Percentiles rank a stretch among this genome's conserved stretches.
Evolutionary conservation across 30 jellyfish, hydroid and myxozoan genomes (phyloP).

Genomic region (Pelagia noctiluca): DNA sequence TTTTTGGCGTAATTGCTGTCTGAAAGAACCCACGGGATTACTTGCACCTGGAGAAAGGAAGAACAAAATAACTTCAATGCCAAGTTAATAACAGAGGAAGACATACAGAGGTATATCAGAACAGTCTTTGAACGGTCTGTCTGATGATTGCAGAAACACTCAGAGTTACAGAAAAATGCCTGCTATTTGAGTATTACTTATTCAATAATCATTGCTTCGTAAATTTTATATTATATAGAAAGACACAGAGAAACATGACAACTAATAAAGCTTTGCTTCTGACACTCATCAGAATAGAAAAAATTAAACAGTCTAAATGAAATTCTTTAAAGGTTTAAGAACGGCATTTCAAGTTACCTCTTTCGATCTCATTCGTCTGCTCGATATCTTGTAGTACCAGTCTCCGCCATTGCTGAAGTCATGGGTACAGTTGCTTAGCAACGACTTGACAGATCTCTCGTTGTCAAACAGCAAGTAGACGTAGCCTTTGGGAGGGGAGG

Average conservation of each 20-base stretch:
- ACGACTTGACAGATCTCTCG: slow-evolving; percentile 86
- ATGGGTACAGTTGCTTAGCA: slow-evolving; percentile 85
- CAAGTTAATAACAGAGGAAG: neutral
- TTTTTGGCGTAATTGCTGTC: slow-evolving; percentile 81
- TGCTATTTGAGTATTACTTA: too few relatives aligned
- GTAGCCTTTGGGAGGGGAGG: slow-evolving; percentile 87
- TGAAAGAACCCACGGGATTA: slow-evolving; percentile 94
- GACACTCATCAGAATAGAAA: too few relatives aligned
- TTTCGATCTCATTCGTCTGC: slow-evolving; percentile 84
- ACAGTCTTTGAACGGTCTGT: too few relatives aligned
- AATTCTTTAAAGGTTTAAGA: too few relatives aligned
- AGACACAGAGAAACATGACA: too few relatives aligned
- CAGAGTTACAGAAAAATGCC: too few relatives aligned
- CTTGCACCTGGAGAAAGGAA: slow-evolving; percentile 79
- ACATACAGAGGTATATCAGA: too few relatives aligned
- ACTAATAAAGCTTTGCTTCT: too few relatives aligned
- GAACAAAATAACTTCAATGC: neutral
- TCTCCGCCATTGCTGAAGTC: slow-evolving; percentile 93
- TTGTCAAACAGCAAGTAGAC: slow-evolving; percentile 87
- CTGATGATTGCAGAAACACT: too few relatives aligned
- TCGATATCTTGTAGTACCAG: slow-evolving; percentile 88
- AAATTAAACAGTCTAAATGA: too few relatives aligned
- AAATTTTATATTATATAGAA: too few relatives aligned
- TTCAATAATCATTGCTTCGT: too few relatives aligned
- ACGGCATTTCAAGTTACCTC: slow-evolving; percentile 42